A percentile compares a stretch with the other conserved stretches of the same genome.
Conservation (phyloP, 2,888 invertebrate genomes). For the Drepana falcataria region DNA sequence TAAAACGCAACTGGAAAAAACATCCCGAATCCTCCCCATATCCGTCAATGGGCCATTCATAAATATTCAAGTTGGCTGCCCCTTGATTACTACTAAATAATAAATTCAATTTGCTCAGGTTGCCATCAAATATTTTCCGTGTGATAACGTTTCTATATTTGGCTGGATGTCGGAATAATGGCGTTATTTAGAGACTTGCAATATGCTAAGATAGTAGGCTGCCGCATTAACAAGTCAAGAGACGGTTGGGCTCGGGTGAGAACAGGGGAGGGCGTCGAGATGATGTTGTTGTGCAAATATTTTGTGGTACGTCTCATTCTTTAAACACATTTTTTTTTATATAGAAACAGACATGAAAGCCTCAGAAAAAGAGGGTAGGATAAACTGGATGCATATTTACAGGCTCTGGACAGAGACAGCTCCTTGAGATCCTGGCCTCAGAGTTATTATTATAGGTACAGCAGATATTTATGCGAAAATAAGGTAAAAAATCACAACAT, state of each 20-base stretch:
- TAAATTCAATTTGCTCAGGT: conserved; percentile 69
- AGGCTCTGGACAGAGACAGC: no score
- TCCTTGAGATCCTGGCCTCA: no score
- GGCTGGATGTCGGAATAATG: conserved; percentile 67
- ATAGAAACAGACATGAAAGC: no score
- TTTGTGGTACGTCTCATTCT: no score
- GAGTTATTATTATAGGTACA: no score
- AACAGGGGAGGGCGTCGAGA: conserved; percentile 33
- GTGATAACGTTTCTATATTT: conserved; percentile 66
- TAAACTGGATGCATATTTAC: no score
- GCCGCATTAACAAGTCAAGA: conserved; percentile 76
- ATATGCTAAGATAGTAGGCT: conserved; percentile 78
- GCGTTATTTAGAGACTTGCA: conserved; percentile 74
- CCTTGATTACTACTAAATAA: conserved; percentile 70
- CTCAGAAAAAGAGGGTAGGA: no score
- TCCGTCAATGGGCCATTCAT: conserved; percentile 50
- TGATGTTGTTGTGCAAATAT: neutral
- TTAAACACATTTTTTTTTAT: no score
- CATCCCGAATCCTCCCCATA: conserved; percentile 36
- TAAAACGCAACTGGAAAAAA: conserved; percentile 1
- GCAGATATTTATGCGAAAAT: no score
- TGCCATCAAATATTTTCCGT: conserved; percentile 68
- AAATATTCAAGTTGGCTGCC: conserved; percentile 43
- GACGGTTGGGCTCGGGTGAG: conserved; percentile 59
- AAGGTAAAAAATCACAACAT: no score